Evolutionary conservation across 30 jellyfish, hydroid and myxozoan species (phyloP).

Genomic region (Calvadosia cruxmelitensis): DNA sequence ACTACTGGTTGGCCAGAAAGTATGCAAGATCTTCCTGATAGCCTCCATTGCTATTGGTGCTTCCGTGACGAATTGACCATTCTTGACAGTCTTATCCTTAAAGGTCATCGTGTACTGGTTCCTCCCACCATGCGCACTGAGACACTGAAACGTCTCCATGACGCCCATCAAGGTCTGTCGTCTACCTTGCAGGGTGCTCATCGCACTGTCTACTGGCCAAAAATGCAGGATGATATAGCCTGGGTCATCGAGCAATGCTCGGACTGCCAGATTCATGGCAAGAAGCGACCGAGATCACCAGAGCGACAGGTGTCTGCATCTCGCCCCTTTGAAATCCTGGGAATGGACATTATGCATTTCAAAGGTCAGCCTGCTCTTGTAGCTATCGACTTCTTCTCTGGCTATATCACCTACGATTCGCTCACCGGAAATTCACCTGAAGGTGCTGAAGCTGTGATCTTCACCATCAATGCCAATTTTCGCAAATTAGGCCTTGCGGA

Average conservation of each 20-base stretch:
- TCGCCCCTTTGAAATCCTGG: conserved; percentile 3
- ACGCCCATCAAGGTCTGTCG: conserved; percentile 4
- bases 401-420: neutral
- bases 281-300: conserved; percentile 8
- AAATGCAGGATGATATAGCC: conserved; percentile 8
- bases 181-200: conserved; percentile 10
- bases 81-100: neutral
- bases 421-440: neutral
- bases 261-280: conserved; percentile 11
- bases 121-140: neutral
- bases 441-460: conserved; percentile 1
- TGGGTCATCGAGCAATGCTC: neutral
- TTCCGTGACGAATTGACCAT: conserved; percentile 18
- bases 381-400: conserved; percentile 5
- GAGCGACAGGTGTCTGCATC: conserved; percentile 1
- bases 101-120: neutral
- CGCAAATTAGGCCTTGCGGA: conserved; percentile 5
- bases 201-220: conserved; percentile 17
- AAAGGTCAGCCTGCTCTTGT: conserved; percentile 14
- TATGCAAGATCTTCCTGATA: neutral
- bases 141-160: conserved; percentile 8
- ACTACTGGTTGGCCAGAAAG: neutral
- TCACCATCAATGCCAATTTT: neutral
- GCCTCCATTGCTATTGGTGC: neutral
- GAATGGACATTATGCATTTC: conserved; percentile 7